Evolutionary conservation across 1,140 invertebrate genomes (phyloP).

Genomic region (Aporrectodea caliginosa): DNA sequence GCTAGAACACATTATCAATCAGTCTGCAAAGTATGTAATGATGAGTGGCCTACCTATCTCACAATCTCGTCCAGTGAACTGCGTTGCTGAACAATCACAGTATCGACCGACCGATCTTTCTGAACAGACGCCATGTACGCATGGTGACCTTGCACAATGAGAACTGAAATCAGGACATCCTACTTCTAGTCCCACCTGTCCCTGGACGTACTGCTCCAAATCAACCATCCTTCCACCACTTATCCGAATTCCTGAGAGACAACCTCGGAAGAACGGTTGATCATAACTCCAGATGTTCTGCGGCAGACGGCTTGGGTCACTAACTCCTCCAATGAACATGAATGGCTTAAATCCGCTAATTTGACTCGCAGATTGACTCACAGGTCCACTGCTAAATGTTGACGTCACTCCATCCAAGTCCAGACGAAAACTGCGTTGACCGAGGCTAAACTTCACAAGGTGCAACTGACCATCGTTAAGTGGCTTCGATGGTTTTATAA

Average conservation of each 20-base stretch:
- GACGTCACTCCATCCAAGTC: too few species aligned
- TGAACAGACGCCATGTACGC: conserved; percentile 39
- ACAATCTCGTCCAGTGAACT: too few species aligned
- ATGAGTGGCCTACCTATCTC: too few species aligned
- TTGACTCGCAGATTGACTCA: too few species aligned
- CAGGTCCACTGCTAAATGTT: too few species aligned
- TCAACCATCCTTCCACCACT: conserved; percentile 35
- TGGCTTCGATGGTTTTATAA: background rate
- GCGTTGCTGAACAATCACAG: too few species aligned
- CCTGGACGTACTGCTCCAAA: conserved; percentile 32
- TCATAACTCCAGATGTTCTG: conserved; percentile 44
- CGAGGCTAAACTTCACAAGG: conserved; percentile 33
- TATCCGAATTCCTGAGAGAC: conserved; percentile 39
- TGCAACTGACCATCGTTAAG: conserved; percentile 33
- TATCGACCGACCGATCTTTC: too few species aligned
- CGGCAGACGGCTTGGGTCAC: conserved; percentile 35
- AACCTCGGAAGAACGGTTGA: conserved; percentile 39
- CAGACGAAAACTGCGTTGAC: too few species aligned
- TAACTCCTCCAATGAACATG: conserved; percentile 29
- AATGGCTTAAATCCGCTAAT: conserved; percentile 19
- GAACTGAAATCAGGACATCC: conserved; percentile 36
- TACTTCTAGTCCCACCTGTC: conserved; percentile 34
- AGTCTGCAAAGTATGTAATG: too few species aligned
- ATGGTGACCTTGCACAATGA: conserved; percentile 30
- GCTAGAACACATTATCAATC: too few species aligned